phyloP scores from a whole-genome alignment of 2,888 invertebrate species.

The Diogma glabrata region DNA sequence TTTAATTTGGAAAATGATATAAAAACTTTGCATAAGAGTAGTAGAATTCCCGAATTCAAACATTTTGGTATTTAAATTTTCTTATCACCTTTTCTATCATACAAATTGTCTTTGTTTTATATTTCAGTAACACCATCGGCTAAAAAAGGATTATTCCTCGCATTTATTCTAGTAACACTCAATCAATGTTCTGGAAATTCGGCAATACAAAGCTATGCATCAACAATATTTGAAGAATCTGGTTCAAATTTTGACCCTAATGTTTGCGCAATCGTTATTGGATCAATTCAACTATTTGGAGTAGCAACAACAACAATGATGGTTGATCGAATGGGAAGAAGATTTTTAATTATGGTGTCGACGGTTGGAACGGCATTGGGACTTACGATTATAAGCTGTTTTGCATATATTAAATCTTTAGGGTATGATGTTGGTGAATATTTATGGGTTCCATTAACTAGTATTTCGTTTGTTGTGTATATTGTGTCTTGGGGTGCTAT shows the following conservation, averaged over 20 bases:
- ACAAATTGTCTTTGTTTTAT: too few species aligned
- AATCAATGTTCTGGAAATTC: conserved; percentile 31
- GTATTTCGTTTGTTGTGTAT: conserved; percentile 28
- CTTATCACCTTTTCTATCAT: too few species aligned
- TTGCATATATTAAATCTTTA: conserved; percentile 20
- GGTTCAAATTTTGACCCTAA: background rate
- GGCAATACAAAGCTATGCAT: conserved; percentile 31
- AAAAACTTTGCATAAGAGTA: too few species aligned
- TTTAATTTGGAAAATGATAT: too few species aligned
- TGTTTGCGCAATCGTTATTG: background rate
- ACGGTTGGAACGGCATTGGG: conserved; percentile 25
- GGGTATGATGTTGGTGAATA: conserved; percentile 19
- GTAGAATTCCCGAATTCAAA: too few species aligned
- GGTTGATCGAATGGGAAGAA: conserved; percentile 29
- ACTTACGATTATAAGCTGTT: conserved; percentile 25
- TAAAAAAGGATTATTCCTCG: conserved; percentile 27
- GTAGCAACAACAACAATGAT: conserved; percentile 26
- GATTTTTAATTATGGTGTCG: conserved; percentile 28
- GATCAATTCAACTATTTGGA: conserved; percentile 25
- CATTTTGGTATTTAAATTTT: conserved; percentile 32
- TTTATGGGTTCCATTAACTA: conserved; percentile 27
- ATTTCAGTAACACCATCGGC: conserved; percentile 25
- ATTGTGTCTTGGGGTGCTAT: conserved; percentile 28
- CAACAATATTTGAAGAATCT: conserved; percentile 28
- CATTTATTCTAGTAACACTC: conserved; percentile 26